Base-by-base conservation (phyloP, 2,797 vertebrate genomes). In the Poeciliopsis turneri region DNA sequence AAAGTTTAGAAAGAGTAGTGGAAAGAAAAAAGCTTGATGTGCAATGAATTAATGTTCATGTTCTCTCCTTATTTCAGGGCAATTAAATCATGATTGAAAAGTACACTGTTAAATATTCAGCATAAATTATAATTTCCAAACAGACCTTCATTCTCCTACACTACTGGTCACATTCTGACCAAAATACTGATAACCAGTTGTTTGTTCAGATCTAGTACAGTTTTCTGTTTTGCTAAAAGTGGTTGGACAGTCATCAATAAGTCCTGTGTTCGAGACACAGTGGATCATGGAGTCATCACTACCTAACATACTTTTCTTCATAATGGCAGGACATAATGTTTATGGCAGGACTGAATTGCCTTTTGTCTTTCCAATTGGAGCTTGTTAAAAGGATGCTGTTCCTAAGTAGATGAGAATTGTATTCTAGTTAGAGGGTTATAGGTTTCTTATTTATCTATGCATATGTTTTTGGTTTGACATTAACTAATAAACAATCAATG, bases 11-110 rank as follows among this genome's bases (percentile, higher is more conserved):
- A 46, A 46, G 45, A 45, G 89, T 84, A 81, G 83, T 80, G 16
- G 86, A 80, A 79, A 77, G 91, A 87, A 77, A 88, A 91, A 80
- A 87, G 76, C 53, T 8, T 55, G 74, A 74, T 71, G 51, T 77
- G 43, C 80, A 84, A 90, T 87, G 73, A 77, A 89, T 87, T 78
- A 86, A 72, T 83, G 81, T 81, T 66, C 76, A 20, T 33, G 36
- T 33, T n/a, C 20, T 77, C 69, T 88, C 81, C 80, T 82, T 79
- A 43, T 64, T 18, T 0, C 33, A 49, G 55, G 7, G 69, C 78
- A 72, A 84, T 72, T 73, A 76, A 78, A 87, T 64, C 76, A 69
- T 46, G 18, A 88, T 47, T 66, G 80, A 86, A 88, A 74, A 76
- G 28, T 30, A 16, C 13, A 59, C 16, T 30, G 28, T 59, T 15